A percentile compares a stretch with the other conserved stretches of the same genome.
Evolutionary conservation across 2,888 invertebrate species (phyloP).

Genomic region (Myathropa florea): DNA sequence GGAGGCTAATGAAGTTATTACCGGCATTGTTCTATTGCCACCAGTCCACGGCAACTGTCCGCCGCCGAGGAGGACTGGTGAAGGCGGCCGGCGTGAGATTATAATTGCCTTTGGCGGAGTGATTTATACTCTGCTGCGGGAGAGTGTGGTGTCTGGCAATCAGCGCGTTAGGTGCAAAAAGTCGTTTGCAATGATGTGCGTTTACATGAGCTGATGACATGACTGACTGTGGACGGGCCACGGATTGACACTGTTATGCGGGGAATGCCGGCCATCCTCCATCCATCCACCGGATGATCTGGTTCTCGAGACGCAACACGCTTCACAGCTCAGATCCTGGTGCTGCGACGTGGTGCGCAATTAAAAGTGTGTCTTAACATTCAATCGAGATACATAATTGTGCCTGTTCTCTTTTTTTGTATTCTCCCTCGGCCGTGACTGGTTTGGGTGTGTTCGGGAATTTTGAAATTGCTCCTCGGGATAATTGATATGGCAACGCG

Average conservation of each 20-base stretch:
- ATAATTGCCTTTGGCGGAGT: constrained; percentile 61
- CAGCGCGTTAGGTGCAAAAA: constrained; percentile 48
- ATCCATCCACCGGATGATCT: background rate
- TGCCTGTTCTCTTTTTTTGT: no score
- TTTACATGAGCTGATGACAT: constrained; percentile 38
- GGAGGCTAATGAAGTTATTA: constrained; percentile 66
- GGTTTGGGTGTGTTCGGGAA: background rate
- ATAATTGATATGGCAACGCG: background rate
- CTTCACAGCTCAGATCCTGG: constrained; percentile 18
- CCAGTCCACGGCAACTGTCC: background rate
- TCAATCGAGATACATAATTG: background rate
- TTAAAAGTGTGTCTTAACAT: background rate
- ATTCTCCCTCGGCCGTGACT: background rate
- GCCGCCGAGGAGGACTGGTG: background rate
- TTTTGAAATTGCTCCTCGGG: background rate
- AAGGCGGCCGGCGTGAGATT: constrained; percentile 32
- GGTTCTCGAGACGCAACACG: constrained; percentile 32
- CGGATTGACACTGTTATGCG: constrained; percentile 39
- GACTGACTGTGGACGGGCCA: constrained; percentile 10
- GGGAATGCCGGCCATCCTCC: constrained; percentile 29
- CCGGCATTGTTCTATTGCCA: constrained; percentile 50
- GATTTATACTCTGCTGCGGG: constrained; percentile 51
- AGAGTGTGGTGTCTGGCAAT: constrained; percentile 46
- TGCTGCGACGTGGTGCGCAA: background rate
- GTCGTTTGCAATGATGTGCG: constrained; percentile 28